Percentiles rank a stretch among this genome's conserved stretches.
These are phyloP conservation scores for Bombyx mandarina DNA, from an alignment of 1,140 invertebrate genomes.

Conservation along the genomic window DNA sequence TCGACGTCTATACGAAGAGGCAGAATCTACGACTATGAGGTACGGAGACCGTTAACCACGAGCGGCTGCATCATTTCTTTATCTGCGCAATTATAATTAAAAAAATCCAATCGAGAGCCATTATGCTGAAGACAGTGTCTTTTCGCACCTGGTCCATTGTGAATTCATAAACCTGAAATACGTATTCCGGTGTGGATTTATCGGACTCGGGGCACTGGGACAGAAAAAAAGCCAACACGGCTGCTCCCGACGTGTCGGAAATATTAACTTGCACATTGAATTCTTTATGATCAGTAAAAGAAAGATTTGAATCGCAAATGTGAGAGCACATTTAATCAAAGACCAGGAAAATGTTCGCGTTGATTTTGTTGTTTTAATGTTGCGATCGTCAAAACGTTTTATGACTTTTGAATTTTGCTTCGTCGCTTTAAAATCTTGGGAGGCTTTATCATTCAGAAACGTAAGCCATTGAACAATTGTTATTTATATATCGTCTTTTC, in stretches of 20 bases:
- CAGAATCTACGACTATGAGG: too few species aligned
- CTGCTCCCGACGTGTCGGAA: conserved; percentile 43
- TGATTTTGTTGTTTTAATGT: conserved; percentile 15
- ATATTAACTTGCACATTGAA: conserved; percentile 62
- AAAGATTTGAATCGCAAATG: conserved; percentile 64
- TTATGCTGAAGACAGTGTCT: too few species aligned
- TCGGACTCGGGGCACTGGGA: conserved; percentile 15
- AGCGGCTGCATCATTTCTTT: too few species aligned
- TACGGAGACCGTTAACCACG: too few species aligned
- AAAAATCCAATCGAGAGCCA: neutral
- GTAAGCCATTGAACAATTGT: too few species aligned
- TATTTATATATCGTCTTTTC: too few species aligned
- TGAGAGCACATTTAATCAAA: conserved; percentile 58
- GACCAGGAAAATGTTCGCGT: conserved; percentile 14
- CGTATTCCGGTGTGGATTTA: conserved; percentile 17
- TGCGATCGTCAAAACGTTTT: neutral
- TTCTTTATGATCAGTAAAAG: conserved; percentile 67
- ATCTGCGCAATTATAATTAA: neutral
- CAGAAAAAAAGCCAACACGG: conserved; percentile 19
- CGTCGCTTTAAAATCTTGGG: too few species aligned
- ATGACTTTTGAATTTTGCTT: too few species aligned
- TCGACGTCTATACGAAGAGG: too few species aligned
- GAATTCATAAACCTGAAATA: conserved; percentile 14
- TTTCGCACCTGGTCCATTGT: neutral
- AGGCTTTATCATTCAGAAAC: too few species aligned